Conservation (phyloP, 2,113 vertebrate species). For the Rhizomys pruinosus region DNA sequence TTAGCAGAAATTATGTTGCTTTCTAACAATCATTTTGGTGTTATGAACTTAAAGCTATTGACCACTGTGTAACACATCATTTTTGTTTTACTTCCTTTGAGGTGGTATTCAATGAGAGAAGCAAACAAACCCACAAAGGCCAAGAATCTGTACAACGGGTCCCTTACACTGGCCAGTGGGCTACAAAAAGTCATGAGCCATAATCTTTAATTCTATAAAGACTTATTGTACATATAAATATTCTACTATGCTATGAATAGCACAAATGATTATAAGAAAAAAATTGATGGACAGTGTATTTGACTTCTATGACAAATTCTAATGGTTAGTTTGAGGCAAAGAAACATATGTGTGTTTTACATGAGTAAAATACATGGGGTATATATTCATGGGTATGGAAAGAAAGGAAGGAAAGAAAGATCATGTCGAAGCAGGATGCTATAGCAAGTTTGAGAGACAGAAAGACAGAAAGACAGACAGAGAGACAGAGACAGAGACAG, state of each 20-base stretch:
- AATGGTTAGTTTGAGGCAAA: not conserved
- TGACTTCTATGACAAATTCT: slow-evolving; percentile 5
- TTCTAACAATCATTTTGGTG: not conserved
- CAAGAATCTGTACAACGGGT: not conserved
- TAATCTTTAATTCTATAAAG: not conserved
- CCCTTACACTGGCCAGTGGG: not conserved
- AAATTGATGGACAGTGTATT: not conserved
- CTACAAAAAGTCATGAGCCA: not conserved
- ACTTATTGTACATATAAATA: not conserved
- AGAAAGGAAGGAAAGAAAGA: not conserved
- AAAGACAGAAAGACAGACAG: too few species aligned
- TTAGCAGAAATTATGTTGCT: not conserved
- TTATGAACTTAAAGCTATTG: not conserved
- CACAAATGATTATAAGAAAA: not conserved
- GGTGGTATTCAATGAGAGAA: not conserved
- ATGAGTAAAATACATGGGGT: not conserved
- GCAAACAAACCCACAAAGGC: not conserved
- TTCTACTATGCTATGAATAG: not conserved
- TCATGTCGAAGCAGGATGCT: too few species aligned
- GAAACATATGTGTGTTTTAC: not conserved
- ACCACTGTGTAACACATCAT: not conserved
- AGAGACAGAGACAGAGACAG: too few species aligned
- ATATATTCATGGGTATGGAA: not conserved
- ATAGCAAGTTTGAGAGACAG: too few species aligned
- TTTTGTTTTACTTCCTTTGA: slow-evolving; percentile 26